Percentiles rank a stretch among this genome's conserved stretches.
Evolutionary conservation across 2,797 vertebrate genomes (phyloP).

Genomic region (Sebastes trivittatus): DNA sequence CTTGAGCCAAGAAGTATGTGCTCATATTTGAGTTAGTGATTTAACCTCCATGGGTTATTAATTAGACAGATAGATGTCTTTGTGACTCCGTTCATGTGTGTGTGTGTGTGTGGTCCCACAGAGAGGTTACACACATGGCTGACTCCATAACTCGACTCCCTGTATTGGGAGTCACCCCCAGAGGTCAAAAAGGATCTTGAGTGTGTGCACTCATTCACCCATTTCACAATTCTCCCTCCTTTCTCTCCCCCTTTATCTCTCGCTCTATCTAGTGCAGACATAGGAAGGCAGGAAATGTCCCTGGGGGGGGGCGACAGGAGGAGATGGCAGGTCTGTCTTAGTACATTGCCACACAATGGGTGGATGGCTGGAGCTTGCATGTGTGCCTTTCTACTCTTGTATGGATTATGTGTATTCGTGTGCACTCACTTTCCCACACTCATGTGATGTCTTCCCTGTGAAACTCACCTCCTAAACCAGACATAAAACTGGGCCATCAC

Average conservation of each 20-base stretch:
- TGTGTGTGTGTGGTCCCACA: constrained; percentile 47
- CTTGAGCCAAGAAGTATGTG: not conserved
- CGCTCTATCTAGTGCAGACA: constrained; percentile 36
- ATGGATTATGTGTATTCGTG: not conserved
- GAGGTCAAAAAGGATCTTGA: constrained; percentile 64
- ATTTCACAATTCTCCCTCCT: constrained; percentile 36
- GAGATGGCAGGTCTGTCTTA: constrained; percentile 15
- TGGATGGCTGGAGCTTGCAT: not conserved
- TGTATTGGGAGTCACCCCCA: constrained; percentile 49
- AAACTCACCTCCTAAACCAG: not conserved
- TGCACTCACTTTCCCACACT: not conserved
- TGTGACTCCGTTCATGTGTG: constrained; percentile 41
- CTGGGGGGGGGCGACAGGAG: not conserved
- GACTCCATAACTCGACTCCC: constrained; percentile 55
- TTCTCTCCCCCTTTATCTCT: constrained; percentile 23
- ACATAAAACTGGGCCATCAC: not conserved
- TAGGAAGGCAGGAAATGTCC: constrained; percentile 25
- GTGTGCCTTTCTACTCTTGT: not conserved
- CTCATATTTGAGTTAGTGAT: not conserved
- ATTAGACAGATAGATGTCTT: constrained; percentile 42
- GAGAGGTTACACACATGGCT: constrained; percentile 64
- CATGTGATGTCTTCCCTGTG: not conserved
- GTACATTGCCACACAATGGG: not conserved
- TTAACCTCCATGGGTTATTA: constrained; percentile 42
- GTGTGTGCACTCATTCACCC: constrained; percentile 53